Evolutionary conservation across 2,888 invertebrate genomes (phyloP), one percentile per base, ranked within the genome.

Genomic region (Neoitamus cyanurus): DNA sequence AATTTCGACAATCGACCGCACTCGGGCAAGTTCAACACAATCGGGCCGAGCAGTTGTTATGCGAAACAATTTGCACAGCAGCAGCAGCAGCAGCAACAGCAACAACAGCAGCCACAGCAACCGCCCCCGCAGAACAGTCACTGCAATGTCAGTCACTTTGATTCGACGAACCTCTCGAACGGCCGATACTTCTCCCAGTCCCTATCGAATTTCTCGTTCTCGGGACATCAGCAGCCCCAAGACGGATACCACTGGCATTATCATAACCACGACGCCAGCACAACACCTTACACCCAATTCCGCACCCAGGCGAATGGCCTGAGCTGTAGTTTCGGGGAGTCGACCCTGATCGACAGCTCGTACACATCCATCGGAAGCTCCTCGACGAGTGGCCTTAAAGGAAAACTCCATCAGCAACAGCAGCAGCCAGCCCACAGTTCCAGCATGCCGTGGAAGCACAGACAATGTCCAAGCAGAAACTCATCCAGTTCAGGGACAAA

Each of bases 401-500:
- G 90, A 86, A 90, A 91, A 86, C 88, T 89, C 37, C 88, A 89
- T 69, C 88, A 89, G 31, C 90, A 88, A 28, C 87, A 87, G 68
- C 88, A 88, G 42, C 88, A 85, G 46, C 87, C 86, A 11, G 36
- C 78, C 11, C 68, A 30, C 72, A 70, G 37, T 34, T 68, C 31
- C 7, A 37, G 3, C 48, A 90, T 91, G 90, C 91, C 91, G 13
- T 91, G 91, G 91, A 91, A 91, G 85, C 91, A 91, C 86, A 89
- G 91, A 4, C 91, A 90, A 85, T 91, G 91, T 86, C 90, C 91
- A 84, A 91, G 91, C 87, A 89, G 91, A 82, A 90, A 90, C 46
- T 91, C 91, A 34, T 90, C 90, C 31, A 91, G 91, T 86, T 91
- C 91, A 46, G 91, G 91, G 86, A 90, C 90, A 30, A 91, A 90